Evolutionary conservation across 1,140 invertebrate genomes (phyloP).

Genomic region (Trichonephila inaurata): DNA sequence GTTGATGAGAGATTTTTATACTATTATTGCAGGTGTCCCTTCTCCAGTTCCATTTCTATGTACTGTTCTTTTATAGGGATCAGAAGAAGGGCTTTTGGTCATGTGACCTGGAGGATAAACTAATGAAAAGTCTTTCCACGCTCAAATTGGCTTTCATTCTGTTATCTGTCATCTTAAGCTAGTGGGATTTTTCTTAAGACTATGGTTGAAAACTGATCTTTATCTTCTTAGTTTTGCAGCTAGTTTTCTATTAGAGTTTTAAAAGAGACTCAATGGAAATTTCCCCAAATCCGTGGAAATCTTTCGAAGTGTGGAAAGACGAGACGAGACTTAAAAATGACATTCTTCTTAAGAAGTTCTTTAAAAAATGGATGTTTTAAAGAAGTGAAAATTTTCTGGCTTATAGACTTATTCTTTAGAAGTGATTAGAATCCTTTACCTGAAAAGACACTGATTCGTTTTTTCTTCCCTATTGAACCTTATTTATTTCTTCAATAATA

Average conservation of each 20-base stretch:
- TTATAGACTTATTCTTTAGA: too few species aligned
- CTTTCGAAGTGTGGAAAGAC: background rate
- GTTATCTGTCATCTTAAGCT: slow-evolving; percentile 61
- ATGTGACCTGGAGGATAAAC: slow-evolving; percentile 24
- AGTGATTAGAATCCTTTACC: too few species aligned
- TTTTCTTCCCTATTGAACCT: too few species aligned
- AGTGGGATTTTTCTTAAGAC: slow-evolving; percentile 28
- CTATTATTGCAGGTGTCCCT: slow-evolving; percentile 45
- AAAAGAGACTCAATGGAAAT: background rate
- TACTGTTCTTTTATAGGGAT: slow-evolving; percentile 5
- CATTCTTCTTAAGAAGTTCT: background rate
- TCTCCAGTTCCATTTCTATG: background rate
- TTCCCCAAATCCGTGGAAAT: background rate
- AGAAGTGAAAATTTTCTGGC: background rate
- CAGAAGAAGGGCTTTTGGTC: background rate
- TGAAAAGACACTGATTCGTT: too few species aligned
- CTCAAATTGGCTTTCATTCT: slow-evolving; percentile 54
- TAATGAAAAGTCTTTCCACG: slow-evolving; percentile 53
- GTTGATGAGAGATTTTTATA: slow-evolving; percentile 54
- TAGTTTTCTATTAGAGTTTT: slow-evolving; percentile 6
- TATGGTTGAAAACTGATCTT: slow-evolving; percentile 1
- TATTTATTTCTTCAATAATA: too few species aligned
- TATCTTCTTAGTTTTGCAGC: background rate
- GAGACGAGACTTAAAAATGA: background rate
- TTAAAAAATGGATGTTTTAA: background rate